Conservation (phyloP, 2,797 vertebrate genomes). For the Graptemys geographica region DNA sequence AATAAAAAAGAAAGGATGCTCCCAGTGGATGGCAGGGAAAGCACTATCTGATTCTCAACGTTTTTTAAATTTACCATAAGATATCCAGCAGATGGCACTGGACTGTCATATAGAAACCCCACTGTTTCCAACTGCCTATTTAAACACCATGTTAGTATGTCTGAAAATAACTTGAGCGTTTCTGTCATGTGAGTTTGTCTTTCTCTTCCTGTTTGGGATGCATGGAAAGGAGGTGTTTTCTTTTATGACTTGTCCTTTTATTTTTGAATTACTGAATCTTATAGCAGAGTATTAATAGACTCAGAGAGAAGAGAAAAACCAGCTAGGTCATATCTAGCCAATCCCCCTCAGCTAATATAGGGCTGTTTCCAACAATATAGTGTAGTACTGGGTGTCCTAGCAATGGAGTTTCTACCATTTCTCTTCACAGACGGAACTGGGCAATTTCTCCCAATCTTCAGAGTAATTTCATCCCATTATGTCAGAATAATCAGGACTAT, state of each 20-base stretch:
- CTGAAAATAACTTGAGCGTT: constrained; percentile 6
- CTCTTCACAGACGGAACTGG: constrained; percentile 25
- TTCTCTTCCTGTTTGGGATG: rapidly evolving
- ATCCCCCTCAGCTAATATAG: rapidly evolving
- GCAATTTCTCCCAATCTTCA: constrained; percentile 32
- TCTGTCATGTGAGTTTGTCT: neutral
- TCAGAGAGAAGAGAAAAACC: neutral
- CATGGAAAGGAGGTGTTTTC: rapidly evolving
- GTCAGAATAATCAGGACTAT: constrained; percentile 49
- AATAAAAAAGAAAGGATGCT: neutral
- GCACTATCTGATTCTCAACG: neutral
- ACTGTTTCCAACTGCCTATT: constrained; percentile 60
- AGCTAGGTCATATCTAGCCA: neutral
- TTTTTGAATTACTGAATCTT: neutral
- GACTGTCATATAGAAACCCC: neutral
- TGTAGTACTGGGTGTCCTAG: rapidly evolving
- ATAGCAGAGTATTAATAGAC: rapidly evolving
- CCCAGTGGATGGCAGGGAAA: neutral
- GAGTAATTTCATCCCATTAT: constrained; percentile 69
- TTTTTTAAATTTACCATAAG: neutral
- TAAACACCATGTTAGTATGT: constrained; percentile 46
- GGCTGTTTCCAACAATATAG: rapidly evolving
- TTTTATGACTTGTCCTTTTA: neutral
- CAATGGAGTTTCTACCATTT: neutral
- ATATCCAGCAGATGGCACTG: constrained; percentile 13